A percentile compares a stretch with the other conserved stretches of the same genome.
Conservation (phyloP, 2,113 vertebrate species). For the Cyprinodon variegatus region DNA sequence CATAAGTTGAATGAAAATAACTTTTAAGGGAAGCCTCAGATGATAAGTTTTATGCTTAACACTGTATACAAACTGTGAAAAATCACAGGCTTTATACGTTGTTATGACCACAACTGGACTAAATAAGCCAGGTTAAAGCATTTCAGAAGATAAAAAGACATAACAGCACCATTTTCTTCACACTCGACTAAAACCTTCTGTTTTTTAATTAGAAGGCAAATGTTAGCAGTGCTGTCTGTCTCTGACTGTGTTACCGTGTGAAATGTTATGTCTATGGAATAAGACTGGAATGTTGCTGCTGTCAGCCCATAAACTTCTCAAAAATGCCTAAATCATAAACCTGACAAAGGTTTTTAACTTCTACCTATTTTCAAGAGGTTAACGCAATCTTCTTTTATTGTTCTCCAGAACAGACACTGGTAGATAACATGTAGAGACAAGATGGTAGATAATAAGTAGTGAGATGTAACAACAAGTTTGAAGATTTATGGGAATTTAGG, state of each 20-base stretch:
- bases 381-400: conserved; percentile 55
- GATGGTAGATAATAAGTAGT: conserved; percentile 44
- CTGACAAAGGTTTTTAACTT: conserved; percentile 49
- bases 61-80: no score
- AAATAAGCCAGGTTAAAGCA: not conserved
- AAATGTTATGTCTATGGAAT: not conserved
- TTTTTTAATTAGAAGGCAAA: not conserved
- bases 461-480: conserved; percentile 29
- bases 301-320: conserved; percentile 19
- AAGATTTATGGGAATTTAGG: conserved; percentile 29
- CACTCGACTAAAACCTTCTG: not conserved
- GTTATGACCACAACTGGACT: not conserved
- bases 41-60: no score
- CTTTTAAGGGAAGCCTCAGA: no score
- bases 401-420: conserved; percentile 41
- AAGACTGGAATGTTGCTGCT: not conserved
- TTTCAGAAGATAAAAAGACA: not conserved
- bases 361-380: conserved; percentile 39
- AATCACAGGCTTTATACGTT: not conserved
- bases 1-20: no score
- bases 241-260: not conserved
- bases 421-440: conserved; percentile 50
- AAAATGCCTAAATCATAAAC: conserved; percentile 51
- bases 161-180: not conserved
- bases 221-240: not conserved